A percentile compares a stretch with the other conserved stretches of the same genome.
Evolutionary conservation across 2,888 invertebrate genomes (phyloP).

Genomic region (Diachrysia chrysitis): DNA sequence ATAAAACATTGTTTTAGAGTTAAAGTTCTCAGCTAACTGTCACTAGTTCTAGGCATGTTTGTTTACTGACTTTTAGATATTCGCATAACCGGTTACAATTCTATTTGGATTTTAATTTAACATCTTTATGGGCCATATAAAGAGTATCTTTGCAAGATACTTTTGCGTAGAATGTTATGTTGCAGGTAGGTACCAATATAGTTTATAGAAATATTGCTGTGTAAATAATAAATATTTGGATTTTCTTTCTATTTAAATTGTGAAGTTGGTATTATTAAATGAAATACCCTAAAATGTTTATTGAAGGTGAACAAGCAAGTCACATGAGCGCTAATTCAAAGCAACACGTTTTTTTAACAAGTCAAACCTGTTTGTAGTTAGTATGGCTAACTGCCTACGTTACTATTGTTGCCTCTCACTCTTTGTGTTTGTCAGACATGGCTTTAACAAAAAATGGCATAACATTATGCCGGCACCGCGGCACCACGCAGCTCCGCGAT

Average conservation of each 20-base stretch:
- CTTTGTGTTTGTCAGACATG: conserved; percentile 31
- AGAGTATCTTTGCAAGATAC: not conserved
- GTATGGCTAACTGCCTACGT: conserved; percentile 45
- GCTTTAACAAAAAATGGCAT: conserved; percentile 44
- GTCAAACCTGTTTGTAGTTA: conserved; percentile 56
- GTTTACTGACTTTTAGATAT: conserved; percentile 45
- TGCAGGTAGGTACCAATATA: too few relatives aligned
- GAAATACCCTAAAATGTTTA: conserved; percentile 30
- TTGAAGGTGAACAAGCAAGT: conserved; percentile 42
- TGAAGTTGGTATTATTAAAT: conserved; percentile 18
- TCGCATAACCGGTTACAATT: conserved; percentile 36
- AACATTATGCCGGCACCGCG: conserved; percentile 37
- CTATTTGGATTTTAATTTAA: conserved; percentile 30
- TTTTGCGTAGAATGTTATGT: not conserved
- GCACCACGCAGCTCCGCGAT: too few relatives aligned
- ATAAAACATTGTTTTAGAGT: too few relatives aligned
- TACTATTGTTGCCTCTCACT: conserved; percentile 51
- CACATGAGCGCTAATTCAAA: conserved; percentile 32
- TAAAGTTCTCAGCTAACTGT: conserved; percentile 43
- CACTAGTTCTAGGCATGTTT: conserved; percentile 36
- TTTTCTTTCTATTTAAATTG: not conserved
- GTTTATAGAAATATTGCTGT: not conserved
- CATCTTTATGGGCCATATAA: not conserved
- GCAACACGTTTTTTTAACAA: conserved; percentile 35
- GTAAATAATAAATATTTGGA: not conserved